These are phyloP conservation scores for Lasiommata megera DNA, from an alignment of 2,888 invertebrate genomes.

Conservation along the genomic window DNA sequence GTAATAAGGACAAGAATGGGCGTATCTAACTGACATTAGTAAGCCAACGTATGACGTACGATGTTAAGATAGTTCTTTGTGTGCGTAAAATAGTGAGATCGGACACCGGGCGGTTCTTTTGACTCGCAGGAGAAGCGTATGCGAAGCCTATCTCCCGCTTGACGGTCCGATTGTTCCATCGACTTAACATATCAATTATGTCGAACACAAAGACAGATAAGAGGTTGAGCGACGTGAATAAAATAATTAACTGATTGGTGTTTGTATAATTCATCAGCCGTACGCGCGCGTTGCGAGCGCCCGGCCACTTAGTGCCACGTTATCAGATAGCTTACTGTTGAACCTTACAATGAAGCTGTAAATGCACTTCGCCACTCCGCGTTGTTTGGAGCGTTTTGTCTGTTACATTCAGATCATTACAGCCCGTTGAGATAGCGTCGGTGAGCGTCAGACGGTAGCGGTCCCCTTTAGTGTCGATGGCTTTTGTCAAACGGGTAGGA, in stretches of 20 bases:
- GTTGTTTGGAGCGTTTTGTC: constrained; percentile 22
- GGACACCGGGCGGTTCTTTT: constrained; percentile 38
- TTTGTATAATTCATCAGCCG: constrained; percentile 79
- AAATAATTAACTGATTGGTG: constrained; percentile 80
- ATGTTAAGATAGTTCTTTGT: constrained; percentile 70
- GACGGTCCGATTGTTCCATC: constrained; percentile 73
- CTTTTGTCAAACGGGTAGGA: constrained; percentile 10
- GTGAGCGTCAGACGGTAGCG: constrained; percentile 1
- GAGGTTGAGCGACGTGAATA: constrained; percentile 76
- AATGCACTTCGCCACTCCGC: constrained; percentile 63
- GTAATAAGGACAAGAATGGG: constrained; percentile 43
- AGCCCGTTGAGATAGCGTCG: constrained; percentile 15
- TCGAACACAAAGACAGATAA: constrained; percentile 75
- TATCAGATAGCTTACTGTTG: constrained; percentile 64
- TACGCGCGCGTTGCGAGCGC: constrained; percentile 50
- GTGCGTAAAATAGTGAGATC: constrained; percentile 48
- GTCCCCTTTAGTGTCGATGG: constrained; percentile 13
- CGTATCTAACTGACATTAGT: constrained; percentile 56
- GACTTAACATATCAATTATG: constrained; percentile 80
- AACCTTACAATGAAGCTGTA: constrained; percentile 64
- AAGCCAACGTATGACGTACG: constrained; percentile 47
- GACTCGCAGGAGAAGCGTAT: constrained; percentile 30
- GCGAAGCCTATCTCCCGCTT: constrained; percentile 49
- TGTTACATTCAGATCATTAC: constrained; percentile 22
- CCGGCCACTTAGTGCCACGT: constrained; percentile 65